phyloP scores from a whole-genome alignment of 2,797 vertebrate species.

The Somateria mollissima region DNA sequence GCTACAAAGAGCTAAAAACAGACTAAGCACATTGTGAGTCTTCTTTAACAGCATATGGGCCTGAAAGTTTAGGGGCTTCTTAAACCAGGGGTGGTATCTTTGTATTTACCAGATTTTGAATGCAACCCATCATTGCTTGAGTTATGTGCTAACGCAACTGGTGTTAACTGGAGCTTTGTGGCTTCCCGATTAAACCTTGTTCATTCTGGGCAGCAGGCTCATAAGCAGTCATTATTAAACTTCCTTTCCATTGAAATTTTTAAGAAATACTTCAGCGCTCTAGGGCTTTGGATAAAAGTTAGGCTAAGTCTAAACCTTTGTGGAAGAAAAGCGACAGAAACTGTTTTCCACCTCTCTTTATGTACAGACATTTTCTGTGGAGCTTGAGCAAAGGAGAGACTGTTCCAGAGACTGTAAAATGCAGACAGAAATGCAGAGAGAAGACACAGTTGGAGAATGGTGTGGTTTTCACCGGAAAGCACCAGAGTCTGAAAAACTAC shows the following conservation, averaged over 20 bases:
- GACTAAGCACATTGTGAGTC: fast-evolving
- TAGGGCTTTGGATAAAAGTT: neutral
- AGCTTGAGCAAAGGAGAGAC: neutral
- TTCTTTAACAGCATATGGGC: neutral
- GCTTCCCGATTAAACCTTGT: neutral
- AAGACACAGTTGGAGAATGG: neutral
- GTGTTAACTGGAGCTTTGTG: neutral
- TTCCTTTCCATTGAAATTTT: neutral
- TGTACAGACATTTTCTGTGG: neutral
- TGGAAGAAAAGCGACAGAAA: neutral
- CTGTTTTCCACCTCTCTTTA: neutral
- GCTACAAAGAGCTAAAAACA: neutral
- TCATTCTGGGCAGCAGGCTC: neutral
- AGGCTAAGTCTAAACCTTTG: neutral
- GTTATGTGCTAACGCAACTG: neutral
- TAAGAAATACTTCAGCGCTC: neutral
- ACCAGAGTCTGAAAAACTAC: neutral
- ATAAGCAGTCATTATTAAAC: neutral
- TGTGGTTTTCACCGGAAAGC: neutral
- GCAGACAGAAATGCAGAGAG: neutral
- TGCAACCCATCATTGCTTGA: neutral
- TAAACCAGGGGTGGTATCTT: neutral
- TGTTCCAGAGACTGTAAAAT: neutral
- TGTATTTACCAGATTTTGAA: neutral
- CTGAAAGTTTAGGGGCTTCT: neutral